Conservation (phyloP, 2,888 invertebrate genomes). For the Euspilapteryx auroguttella region DNA sequence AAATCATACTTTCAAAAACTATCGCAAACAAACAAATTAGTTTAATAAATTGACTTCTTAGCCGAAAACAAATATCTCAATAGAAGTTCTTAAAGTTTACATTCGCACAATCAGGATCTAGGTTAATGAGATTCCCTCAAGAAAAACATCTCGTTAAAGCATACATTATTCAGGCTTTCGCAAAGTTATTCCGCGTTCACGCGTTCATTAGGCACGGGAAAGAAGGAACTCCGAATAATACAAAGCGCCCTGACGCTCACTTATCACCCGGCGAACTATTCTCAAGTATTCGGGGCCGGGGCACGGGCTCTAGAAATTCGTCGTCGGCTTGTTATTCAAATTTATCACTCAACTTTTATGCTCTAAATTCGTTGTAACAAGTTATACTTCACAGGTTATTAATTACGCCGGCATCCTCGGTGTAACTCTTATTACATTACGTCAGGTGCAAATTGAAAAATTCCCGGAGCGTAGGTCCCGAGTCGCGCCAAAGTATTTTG, state of each 20-base stretch:
- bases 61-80: slow-evolving; percentile 37
- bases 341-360: slow-evolving; percentile 61
- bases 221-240: slow-evolving; percentile 41
- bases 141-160: slow-evolving; percentile 61
- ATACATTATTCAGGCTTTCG: slow-evolving; percentile 58
- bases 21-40: not conserved
- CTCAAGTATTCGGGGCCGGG: slow-evolving; percentile 48
- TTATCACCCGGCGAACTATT: slow-evolving; percentile 52
- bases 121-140: slow-evolving; percentile 59
- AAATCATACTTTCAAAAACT: no score
- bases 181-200: slow-evolving; percentile 56
- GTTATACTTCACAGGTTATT: slow-evolving; percentile 60
- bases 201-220: slow-evolving; percentile 52
- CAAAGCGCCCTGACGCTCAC: slow-evolving; percentile 33
- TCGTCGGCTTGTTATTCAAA: slow-evolving; percentile 55
- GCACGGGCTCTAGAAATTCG: no score
- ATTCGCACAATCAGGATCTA: slow-evolving; percentile 56
- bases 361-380: slow-evolving; percentile 58
- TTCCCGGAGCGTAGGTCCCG: slow-evolving; percentile 59
- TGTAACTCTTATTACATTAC: slow-evolving; percentile 61
- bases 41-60: not conserved
- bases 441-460: slow-evolving; percentile 62
- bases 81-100: slow-evolving; percentile 48
- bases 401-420: slow-evolving; percentile 54
- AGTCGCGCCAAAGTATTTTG: slow-evolving; percentile 53